A percentile compares a stretch with the other conserved stretches of the same genome.
Evolutionary conservation across 2,888 invertebrate species (phyloP).

Genomic region (Micoletzkya japonica): DNA sequence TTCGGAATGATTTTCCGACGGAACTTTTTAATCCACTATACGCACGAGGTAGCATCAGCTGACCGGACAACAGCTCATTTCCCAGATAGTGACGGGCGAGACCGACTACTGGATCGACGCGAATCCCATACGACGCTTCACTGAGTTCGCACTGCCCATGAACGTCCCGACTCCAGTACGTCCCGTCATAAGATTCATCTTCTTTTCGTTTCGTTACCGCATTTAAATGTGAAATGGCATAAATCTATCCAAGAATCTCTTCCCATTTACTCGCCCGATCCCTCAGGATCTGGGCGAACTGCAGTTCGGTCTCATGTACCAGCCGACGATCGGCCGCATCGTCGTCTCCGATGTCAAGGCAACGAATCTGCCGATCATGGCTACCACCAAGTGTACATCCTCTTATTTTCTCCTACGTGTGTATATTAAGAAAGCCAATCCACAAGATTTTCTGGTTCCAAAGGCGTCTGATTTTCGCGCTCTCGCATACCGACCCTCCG

Average conservation of each 20-base stretch:
- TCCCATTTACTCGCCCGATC: background rate
- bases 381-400: background rate
- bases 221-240: no score
- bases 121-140: slow-evolving; percentile 21
- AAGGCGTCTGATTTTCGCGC: background rate
- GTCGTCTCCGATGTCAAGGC: slow-evolving; percentile 1
- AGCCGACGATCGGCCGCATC: slow-evolving; percentile 18
- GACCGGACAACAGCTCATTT: no score
- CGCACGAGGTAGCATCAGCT: background rate
- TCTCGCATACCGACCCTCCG: no score
- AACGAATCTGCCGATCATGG: slow-evolving; percentile 15
- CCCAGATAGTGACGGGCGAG: slow-evolving; percentile 12
- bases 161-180: slow-evolving; percentile 12
- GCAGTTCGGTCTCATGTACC: slow-evolving; percentile 25
- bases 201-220: background rate
- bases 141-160: slow-evolving; percentile 21
- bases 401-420: background rate
- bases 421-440: no score
- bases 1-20: no score
- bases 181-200: background rate
- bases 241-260: no score
- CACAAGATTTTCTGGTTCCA: no score
- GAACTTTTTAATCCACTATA: no score
- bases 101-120: slow-evolving; percentile 26
- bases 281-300: slow-evolving; percentile 28